Percentiles rank a stretch among this genome's conserved stretches.
These are phyloP conservation scores for Conomelus anceps DNA, from an alignment of 2,888 invertebrate genomes.

Conservation along the genomic window DNA sequence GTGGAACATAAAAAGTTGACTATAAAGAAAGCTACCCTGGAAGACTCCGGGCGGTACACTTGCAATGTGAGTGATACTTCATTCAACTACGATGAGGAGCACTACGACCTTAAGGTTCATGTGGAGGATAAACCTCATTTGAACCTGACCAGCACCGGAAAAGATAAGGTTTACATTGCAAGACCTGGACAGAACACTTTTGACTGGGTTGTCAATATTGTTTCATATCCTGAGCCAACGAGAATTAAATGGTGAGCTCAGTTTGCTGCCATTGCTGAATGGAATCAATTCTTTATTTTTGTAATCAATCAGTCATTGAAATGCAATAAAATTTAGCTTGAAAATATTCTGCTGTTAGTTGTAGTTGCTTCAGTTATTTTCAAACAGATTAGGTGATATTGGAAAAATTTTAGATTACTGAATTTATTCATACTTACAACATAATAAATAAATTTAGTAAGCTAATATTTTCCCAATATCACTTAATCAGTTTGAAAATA, in stretches of 20 bases:
- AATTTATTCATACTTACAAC: too few relatives aligned
- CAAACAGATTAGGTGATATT: too few relatives aligned
- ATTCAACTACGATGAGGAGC: slow-evolving; percentile 30
- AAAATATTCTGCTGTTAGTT: too few relatives aligned
- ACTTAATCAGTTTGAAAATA: too few relatives aligned
- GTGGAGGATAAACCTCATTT: slow-evolving; percentile 29
- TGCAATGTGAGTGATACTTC: slow-evolving; percentile 40
- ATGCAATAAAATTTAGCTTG: too few relatives aligned
- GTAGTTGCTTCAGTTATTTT: too few relatives aligned
- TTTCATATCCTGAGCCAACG: not conserved
- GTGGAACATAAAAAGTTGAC: slow-evolving; percentile 32
- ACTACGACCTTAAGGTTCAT: slow-evolving; percentile 31
- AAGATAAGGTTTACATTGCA: not conserved
- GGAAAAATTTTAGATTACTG: too few relatives aligned
- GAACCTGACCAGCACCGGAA: not conserved
- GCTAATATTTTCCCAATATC: too few relatives aligned
- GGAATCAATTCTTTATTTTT: not conserved
- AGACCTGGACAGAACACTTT: not conserved
- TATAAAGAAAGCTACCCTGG: slow-evolving; percentile 40
- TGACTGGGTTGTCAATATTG: not conserved
- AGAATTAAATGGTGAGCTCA: not conserved
- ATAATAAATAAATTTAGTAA: too few relatives aligned
- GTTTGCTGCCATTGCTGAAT: not conserved
- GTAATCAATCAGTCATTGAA: not conserved
- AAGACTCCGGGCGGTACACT: slow-evolving; percentile 42